phyloP scores from a whole-genome alignment of 2,113 vertebrate genomes.

The Vombatus ursinus region DNA sequence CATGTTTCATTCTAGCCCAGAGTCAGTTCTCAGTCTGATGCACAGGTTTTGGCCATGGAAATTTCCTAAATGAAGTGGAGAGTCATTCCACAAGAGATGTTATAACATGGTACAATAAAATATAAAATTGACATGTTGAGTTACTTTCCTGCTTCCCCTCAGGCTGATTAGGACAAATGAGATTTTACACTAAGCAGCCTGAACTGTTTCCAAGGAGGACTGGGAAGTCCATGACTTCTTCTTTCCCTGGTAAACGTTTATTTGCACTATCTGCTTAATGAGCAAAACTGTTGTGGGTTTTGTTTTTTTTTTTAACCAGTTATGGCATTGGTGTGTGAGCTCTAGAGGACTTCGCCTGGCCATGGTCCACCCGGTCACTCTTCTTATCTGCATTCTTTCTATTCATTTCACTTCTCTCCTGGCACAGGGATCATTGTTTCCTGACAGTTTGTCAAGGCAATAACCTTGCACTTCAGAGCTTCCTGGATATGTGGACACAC shows the following conservation, averaged over 20 bases:
- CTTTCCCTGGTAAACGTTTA: conserved; percentile 50
- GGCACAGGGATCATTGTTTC: conserved; percentile 48
- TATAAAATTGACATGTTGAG: not conserved
- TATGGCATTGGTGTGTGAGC: conserved; percentile 39
- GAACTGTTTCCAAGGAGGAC: conserved; percentile 41
- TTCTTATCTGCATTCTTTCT: conserved; percentile 27
- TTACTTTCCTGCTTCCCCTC: conserved; percentile 52
- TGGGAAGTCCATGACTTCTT: conserved; percentile 28
- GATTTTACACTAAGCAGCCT: not conserved
- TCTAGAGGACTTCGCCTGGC: not conserved
- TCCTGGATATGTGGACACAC: conserved; percentile 40
- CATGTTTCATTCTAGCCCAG: conserved; percentile 26
- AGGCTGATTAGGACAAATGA: conserved; percentile 32
- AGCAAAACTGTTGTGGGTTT: conserved; percentile 63
- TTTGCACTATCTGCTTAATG: conserved; percentile 63
- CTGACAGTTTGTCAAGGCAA: conserved; percentile 33
- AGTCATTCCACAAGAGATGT: conserved; percentile 34
- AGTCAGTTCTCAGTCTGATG: conserved; percentile 38
- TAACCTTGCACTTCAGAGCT: conserved; percentile 35
- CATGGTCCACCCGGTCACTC: not conserved
- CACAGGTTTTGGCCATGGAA: conserved; percentile 41
- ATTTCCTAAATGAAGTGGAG: conserved; percentile 55
- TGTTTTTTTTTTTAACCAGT: conserved; percentile 32
- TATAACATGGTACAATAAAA: conserved; percentile 30
- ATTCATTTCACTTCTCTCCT: conserved; percentile 50